A percentile compares a stretch with the other conserved stretches of the same genome.
These are phyloP conservation scores for Vanessa atalanta DNA, from an alignment of 1,140 invertebrate species.

Conservation along the genomic window DNA sequence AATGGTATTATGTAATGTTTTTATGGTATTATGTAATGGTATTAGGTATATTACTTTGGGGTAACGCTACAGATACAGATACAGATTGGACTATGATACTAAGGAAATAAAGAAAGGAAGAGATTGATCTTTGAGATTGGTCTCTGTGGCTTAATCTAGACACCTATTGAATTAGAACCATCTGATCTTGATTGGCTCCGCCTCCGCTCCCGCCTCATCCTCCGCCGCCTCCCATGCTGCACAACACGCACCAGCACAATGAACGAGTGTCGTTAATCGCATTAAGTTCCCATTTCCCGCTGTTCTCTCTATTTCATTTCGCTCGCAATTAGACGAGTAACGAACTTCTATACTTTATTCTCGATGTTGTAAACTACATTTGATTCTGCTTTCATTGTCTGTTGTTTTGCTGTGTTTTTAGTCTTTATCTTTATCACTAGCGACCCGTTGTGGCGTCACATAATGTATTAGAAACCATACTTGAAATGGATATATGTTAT, in stretches of 20 bases:
- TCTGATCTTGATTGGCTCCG: no score
- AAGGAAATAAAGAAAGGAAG: no score
- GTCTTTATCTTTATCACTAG: neutral
- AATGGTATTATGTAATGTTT: no score
- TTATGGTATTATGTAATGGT: no score
- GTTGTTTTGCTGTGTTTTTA: neutral
- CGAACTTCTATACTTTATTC: conserved; percentile 26
- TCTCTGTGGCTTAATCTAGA: no score
- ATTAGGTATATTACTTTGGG: no score
- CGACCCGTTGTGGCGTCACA: neutral
- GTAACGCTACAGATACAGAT: no score
- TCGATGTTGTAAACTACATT: conserved; percentile 20
- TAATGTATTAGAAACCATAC: neutral
- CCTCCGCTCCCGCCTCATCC: neutral
- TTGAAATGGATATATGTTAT: neutral
- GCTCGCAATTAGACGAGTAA: conserved; percentile 42
- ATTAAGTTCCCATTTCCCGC: conserved; percentile 70
- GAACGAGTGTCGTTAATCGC: conserved; percentile 60
- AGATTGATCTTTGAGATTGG: no score
- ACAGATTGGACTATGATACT: no score
- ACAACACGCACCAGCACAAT: conserved; percentile 47
- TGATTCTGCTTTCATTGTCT: conserved; percentile 1
- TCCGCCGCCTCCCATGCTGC: conserved; percentile 11
- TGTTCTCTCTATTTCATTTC: conserved; percentile 50
- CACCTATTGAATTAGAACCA: no score